phyloP scores from a whole-genome alignment of 2,797 vertebrate genomes.

The Tarsius wallacei region DNA sequence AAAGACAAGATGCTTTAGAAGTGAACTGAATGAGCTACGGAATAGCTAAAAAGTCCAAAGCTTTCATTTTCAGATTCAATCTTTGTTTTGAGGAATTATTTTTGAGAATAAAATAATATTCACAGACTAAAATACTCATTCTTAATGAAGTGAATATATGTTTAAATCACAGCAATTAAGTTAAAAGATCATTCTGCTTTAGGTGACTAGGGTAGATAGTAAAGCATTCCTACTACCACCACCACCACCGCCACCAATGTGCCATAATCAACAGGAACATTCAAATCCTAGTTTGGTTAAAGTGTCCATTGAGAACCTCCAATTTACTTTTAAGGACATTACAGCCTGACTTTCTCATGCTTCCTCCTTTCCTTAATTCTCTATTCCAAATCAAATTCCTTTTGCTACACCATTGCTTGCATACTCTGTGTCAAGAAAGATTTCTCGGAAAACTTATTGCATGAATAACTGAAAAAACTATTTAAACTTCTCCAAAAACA shows the following conservation, averaged over 20 bases:
- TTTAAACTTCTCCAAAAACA: conserved; percentile 66
- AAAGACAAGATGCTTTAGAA: conserved; percentile 35
- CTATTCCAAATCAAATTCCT: background rate
- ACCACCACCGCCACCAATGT: background rate
- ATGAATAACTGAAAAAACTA: conserved; percentile 46
- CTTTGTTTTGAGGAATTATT: conserved; percentile 41
- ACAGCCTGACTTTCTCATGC: background rate
- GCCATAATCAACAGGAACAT: conserved; percentile 5
- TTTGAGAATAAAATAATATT: conserved; percentile 31
- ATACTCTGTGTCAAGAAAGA: background rate
- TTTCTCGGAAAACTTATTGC: conserved; percentile 39
- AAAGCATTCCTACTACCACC: background rate
- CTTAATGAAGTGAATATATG: background rate
- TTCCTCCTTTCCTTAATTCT: conserved; percentile 2
- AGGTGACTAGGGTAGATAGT: background rate
- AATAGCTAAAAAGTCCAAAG: conserved; percentile 22
- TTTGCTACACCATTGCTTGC: conserved; percentile 9
- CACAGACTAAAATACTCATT: background rate
- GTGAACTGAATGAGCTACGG: background rate
- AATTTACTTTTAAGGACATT: background rate
- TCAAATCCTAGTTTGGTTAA: background rate
- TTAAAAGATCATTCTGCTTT: background rate
- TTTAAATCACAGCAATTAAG: background rate
- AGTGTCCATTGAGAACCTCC: background rate
- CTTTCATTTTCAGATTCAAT: conserved; percentile 26